Base-by-base conservation (phyloP, 1,140 invertebrate genomes). In the Heterodera schachtii region DNA sequence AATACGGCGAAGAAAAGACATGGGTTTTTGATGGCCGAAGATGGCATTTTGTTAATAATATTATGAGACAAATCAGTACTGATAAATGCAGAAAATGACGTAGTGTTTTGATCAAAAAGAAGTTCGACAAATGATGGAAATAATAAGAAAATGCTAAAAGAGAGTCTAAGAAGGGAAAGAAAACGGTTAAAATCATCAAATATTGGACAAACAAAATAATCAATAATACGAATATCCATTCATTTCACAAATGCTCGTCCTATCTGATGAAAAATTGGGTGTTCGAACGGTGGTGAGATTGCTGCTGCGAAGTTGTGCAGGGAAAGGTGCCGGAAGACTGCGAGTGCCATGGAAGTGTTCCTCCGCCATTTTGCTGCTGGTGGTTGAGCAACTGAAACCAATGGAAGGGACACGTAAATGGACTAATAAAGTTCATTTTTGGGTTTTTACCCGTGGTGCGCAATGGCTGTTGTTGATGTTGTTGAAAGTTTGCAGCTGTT, bases 211-310 rank as follows among this genome's bases (percentile, higher is more conserved):
- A 31, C 1, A 31, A 31, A 31, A 31, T 31, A 31, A 31, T 31
- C 31, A 31, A 31, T 0, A 31, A 31, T 31, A 1, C 31, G 31
- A 31, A 31, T 31, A 31, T 31, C 31, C 31, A 31, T 31, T 31
- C 31, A 31, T 31, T 31, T 31, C 31, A 31, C 31, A 1, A 31
- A 31, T 66, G 66, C 46, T 13, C 43, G 3, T 78, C 52, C 52
- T 46, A 67, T 78, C 57, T 78, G 76, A 19, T 78, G 44, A 67
- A 67, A 69, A 21, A 78, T 19, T 64, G 57, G 57, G 57, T 3
- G 0, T 11, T 64, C 11, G 57, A 2, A 19, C 19, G 19, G 19
- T 64, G 57, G 19, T 5, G 57, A 19, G 57, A n/a, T 19, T 19
- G 57, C 19, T 64, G 57, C 57, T 19, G 13, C 1, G 31, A 31